Evolutionary conservation across 2,888 invertebrate genomes (phyloP).

Genomic region (Scaptomyza caliginosa): DNA sequence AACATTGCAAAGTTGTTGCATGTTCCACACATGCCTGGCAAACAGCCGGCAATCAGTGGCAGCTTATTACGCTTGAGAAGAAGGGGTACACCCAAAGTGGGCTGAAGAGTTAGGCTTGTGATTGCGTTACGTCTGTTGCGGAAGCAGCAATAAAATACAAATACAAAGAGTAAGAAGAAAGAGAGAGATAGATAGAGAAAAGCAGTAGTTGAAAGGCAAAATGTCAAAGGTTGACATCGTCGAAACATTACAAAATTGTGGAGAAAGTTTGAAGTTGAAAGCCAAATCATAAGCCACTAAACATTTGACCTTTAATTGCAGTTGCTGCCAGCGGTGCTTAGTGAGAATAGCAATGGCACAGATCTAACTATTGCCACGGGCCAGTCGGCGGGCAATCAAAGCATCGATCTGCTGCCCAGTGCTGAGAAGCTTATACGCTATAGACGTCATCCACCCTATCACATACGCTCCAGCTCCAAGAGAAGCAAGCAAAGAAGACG

Average conservation of each 20-base stretch:
- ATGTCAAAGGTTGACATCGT: conserved; percentile 45
- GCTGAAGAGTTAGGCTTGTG: conserved; percentile 8
- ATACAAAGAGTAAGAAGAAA: conserved; percentile 1
- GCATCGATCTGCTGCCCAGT: conserved; percentile 49
- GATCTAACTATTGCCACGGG: not conserved
- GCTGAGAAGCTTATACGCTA: conserved; percentile 76
- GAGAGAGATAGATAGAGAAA: not conserved
- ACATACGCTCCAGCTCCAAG: conserved; percentile 57
- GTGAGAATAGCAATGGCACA: conserved; percentile 31
- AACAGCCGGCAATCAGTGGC: conserved; percentile 32
- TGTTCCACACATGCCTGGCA: conserved; percentile 19
- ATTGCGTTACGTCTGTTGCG: conserved; percentile 44
- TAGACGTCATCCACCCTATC: conserved; percentile 79
- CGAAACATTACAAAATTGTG: conserved; percentile 33
- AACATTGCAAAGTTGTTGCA: conserved; percentile 46
- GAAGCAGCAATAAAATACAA: conserved; percentile 22
- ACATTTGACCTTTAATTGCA: conserved; percentile 17
- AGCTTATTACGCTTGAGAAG: conserved; percentile 40
- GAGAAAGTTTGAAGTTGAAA: conserved; percentile 35
- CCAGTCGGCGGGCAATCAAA: not conserved
- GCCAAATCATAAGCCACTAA: conserved; percentile 12
- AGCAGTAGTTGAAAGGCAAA: conserved; percentile 8
- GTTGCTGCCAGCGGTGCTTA: conserved; percentile 34
- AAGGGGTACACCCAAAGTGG: not conserved
- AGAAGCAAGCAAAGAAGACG: conserved; percentile 68